Percentiles rank a stretch among this genome's conserved stretches.
Evolutionary conservation across 2,113 vertebrate species (phyloP).

Genomic region (Caracal caracal): DNA sequence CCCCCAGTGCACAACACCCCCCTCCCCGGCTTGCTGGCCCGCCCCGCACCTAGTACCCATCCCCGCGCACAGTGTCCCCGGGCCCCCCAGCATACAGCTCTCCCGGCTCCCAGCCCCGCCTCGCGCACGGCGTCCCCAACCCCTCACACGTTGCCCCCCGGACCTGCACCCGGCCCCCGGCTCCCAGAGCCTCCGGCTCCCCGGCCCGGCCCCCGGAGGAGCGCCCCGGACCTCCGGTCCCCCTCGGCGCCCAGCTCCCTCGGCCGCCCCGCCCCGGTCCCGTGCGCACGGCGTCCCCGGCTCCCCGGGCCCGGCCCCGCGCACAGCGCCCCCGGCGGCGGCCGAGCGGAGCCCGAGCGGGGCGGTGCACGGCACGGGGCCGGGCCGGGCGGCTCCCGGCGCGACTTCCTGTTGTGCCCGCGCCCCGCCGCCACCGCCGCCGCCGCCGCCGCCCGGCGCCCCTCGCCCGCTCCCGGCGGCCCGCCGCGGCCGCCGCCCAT

Average conservation of each 20-base stretch:
- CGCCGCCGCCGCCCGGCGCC: slow-evolving; percentile 52
- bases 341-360: slow-evolving; percentile 74
- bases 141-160: neutral
- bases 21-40: neutral
- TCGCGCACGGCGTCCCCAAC: neutral
- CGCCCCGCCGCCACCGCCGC: slow-evolving; percentile 67
- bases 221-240: neutral
- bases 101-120: neutral
- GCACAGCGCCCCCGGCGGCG: slow-evolving; percentile 74
- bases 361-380: slow-evolving; percentile 71
- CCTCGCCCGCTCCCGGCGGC: slow-evolving; percentile 67
- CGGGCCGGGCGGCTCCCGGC: slow-evolving; percentile 79
- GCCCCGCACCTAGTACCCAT: neutral
- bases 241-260: neutral
- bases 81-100: neutral
- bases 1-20: neutral
- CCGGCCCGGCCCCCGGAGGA: too few species aligned
- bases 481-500: slow-evolving; percentile 82
- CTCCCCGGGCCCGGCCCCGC: neutral
- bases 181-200: neutral
- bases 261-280: neutral
- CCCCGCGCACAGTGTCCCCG: neutral
- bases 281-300: neutral
- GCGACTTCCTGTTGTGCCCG: slow-evolving; percentile 79
- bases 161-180: neutral